These are phyloP conservation scores for Himalopsyche tibetana DNA, from an alignment of 2,888 invertebrate genomes.

Conservation along the genomic window DNA sequence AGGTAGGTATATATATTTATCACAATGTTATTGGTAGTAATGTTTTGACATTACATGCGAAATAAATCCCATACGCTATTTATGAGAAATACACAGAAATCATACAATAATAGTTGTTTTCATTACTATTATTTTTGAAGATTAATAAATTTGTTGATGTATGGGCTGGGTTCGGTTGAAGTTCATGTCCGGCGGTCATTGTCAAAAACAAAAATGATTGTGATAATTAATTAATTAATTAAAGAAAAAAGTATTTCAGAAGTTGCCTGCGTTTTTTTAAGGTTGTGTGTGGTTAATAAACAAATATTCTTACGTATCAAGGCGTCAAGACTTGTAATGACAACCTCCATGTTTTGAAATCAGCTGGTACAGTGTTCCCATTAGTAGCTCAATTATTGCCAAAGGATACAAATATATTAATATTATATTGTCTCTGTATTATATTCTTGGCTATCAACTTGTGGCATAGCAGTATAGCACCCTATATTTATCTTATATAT, in stretches of 20 bases:
- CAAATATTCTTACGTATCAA: constrained; percentile 79
- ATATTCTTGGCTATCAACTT: no score
- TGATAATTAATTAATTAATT: background rate
- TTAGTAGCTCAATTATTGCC: no score
- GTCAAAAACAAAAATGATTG: background rate
- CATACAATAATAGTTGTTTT: background rate
- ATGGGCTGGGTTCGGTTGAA: constrained; percentile 17
- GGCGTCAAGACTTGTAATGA: constrained; percentile 84
- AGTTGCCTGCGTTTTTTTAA: background rate
- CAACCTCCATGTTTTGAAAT: constrained; percentile 77
- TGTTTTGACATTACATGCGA: background rate
- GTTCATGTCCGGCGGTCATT: background rate
- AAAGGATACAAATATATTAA: no score
- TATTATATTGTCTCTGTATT: no score
- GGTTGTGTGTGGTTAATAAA: background rate
- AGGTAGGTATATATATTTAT: background rate
- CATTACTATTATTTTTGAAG: background rate
- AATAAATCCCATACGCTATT: background rate
- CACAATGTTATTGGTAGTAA: background rate
- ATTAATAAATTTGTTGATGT: background rate
- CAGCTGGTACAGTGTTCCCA: constrained; percentile 49
- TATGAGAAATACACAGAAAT: background rate
- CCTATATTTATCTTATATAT: no score
- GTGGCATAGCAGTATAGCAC: no score
- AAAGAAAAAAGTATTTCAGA: background rate